Evolutionary conservation across 2,113 vertebrate genomes (phyloP).

Genomic region (Mus spicilegus): DNA sequence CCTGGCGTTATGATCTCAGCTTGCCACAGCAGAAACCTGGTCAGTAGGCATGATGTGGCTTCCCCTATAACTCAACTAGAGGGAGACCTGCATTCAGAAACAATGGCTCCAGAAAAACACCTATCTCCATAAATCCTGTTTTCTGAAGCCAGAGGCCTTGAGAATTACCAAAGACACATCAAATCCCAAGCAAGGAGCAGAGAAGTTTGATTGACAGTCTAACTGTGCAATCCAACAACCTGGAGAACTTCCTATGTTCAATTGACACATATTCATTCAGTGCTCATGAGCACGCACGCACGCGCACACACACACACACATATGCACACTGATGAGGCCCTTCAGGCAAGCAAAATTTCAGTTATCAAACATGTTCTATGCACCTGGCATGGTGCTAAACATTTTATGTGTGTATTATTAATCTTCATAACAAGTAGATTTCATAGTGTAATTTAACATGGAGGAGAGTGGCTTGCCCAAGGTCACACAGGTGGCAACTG

Average conservation of each 20-base stretch:
- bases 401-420: neutral
- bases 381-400: neutral
- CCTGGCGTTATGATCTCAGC: neutral
- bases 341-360: neutral
- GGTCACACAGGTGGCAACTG: slow-evolving; percentile 52
- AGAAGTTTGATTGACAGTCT: neutral
- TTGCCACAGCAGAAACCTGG: neutral
- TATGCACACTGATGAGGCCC: neutral
- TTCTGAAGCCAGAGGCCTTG: neutral
- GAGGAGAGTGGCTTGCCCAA: slow-evolving; percentile 62
- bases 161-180: neutral
- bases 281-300: neutral
- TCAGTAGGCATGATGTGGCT: rapidly evolving
- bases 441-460: slow-evolving; percentile 17
- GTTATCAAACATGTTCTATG: neutral
- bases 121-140: neutral
- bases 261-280: neutral
- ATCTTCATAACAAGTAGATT: slow-evolving; percentile 33
- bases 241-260: neutral
- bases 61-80: neutral
- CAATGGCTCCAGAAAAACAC: neutral
- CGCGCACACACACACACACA: neutral
- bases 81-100: neutral
- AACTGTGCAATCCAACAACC: neutral
- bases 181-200: neutral